Conservation (phyloP, 2,888 invertebrate genomes). For the Muscina levida region DNA sequence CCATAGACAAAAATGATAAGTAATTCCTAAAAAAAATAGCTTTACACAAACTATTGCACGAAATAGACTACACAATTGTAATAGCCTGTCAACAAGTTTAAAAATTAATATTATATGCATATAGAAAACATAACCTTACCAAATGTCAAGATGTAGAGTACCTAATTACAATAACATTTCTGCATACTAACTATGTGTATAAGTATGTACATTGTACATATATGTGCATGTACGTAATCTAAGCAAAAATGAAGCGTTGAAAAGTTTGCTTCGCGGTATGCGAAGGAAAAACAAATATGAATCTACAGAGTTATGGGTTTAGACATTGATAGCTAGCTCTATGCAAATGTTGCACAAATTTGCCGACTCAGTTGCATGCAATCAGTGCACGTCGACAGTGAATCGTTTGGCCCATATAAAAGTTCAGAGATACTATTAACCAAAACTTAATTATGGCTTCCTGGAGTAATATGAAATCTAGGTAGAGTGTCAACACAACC, state of each 20-base stretch:
- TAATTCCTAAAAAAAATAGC: too few species aligned
- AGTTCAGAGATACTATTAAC: slow-evolving; percentile 47
- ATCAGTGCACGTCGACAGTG: slow-evolving; percentile 40
- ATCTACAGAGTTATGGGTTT: slow-evolving; percentile 26
- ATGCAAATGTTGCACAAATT: slow-evolving; percentile 57
- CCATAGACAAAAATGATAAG: too few species aligned
- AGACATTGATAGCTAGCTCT: slow-evolving; percentile 54
- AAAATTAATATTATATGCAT: too few species aligned
- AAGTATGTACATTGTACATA: neutral
- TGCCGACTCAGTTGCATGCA: slow-evolving; percentile 66
- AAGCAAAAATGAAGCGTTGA: slow-evolving; percentile 37
- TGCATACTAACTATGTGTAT: neutral
- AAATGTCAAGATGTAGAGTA: too few species aligned
- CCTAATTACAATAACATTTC: too few species aligned
- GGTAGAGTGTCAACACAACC: slow-evolving; percentile 67
- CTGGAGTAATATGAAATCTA: slow-evolving; percentile 75
- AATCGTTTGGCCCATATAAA: slow-evolving; percentile 23
- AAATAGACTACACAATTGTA: too few species aligned
- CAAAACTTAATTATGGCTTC: slow-evolving; percentile 68
- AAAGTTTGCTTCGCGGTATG: slow-evolving; percentile 40
- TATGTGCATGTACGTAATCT: slow-evolving; percentile 22
- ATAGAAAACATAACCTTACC: too few species aligned
- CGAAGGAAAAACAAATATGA: slow-evolving; percentile 23
- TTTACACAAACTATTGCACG: too few species aligned
- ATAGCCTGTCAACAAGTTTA: too few species aligned